Percentiles rank a stretch among this genome's conserved stretches.
Evolutionary conservation across 2,113 vertebrate genomes (phyloP).

Genomic region (Periophthalmodon schlosseri): DNA sequence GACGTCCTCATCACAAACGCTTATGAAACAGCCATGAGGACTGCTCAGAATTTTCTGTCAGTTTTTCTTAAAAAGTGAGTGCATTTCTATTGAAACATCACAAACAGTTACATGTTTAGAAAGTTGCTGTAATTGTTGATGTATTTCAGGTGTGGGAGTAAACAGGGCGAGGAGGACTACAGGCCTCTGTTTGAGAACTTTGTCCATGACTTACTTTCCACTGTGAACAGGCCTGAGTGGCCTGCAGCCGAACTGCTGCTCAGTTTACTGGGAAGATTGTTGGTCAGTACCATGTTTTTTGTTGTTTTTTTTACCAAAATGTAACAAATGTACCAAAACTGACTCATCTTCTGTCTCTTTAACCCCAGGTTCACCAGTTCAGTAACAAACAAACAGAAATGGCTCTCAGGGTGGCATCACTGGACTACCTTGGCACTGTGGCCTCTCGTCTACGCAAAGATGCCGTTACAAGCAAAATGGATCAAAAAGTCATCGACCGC

Average conservation of each 20-base stretch:
- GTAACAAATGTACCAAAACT: too few relatives aligned
- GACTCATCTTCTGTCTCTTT: background rate
- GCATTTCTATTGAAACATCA: background rate
- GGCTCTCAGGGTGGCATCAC: slow-evolving; percentile 95
- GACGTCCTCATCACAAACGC: slow-evolving; percentile 95
- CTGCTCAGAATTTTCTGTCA: slow-evolving; percentile 97
- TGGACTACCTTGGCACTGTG: slow-evolving; percentile 98
- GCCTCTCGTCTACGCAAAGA: slow-evolving; percentile 94
- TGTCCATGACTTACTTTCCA: slow-evolving; percentile 95
- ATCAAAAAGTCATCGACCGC: slow-evolving; percentile 91
- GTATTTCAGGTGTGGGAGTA: slow-evolving; percentile 90
- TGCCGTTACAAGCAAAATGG: slow-evolving; percentile 94
- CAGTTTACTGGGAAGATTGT: slow-evolving; percentile 90
- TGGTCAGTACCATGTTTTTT: slow-evolving; percentile 79
- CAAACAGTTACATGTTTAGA: background rate
- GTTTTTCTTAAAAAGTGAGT: slow-evolving; percentile 99
- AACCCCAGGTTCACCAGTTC: slow-evolving; percentile 94
- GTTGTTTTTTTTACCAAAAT: too few relatives aligned
- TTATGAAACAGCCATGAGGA: slow-evolving; percentile 97
- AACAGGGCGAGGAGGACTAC: slow-evolving; percentile 98
- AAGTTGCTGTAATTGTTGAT: background rate
- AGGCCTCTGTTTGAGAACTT: slow-evolving; percentile 98
- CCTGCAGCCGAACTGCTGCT: slow-evolving; percentile 95
- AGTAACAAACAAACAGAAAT: slow-evolving; percentile 99
- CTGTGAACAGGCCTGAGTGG: slow-evolving; percentile 98